Conservation (phyloP, 2,113 vertebrate genomes). For the Neoarius graeffei region DNA sequence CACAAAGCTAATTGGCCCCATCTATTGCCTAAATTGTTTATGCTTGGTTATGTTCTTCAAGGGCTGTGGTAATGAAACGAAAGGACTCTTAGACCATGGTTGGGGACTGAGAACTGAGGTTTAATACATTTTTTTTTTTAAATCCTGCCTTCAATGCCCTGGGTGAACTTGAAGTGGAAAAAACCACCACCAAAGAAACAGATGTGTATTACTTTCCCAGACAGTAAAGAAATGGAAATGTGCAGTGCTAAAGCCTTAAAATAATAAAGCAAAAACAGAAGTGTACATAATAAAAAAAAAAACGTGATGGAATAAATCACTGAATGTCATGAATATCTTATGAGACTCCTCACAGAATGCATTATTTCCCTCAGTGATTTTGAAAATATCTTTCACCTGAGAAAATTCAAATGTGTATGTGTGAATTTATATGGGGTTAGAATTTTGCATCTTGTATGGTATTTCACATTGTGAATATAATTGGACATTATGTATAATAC, state of each 20-base stretch:
- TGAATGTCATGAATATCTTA: constrained; percentile 43
- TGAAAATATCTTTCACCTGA: constrained; percentile 20
- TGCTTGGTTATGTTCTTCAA: constrained; percentile 33
- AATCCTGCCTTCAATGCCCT: not conserved
- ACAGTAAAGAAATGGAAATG: not conserved
- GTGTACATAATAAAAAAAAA: constrained; percentile 18
- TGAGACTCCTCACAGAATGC: constrained; percentile 44
- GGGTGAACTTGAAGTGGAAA: not conserved
- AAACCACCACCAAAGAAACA: not conserved
- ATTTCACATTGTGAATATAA: not conserved
- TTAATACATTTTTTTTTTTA: constrained; percentile 33
- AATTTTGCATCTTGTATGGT: not conserved
- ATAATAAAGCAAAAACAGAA: constrained; percentile 11
- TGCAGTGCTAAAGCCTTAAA: not conserved
- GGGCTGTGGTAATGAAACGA: constrained; percentile 29
- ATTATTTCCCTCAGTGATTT: constrained; percentile 35
- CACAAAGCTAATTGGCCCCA: constrained; percentile 31
- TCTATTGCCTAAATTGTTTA: constrained; percentile 33
- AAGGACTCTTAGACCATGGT: constrained; percentile 32
- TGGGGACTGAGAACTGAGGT: constrained; percentile 1
- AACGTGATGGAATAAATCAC: not conserved
- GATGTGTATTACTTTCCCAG: not conserved
- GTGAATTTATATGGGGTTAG: not conserved
- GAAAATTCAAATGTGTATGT: not conserved
- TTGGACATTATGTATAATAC: not conserved